A percentile compares a stretch with the other conserved stretches of the same genome.
These are phyloP conservation scores for Spilogale gracilis DNA, from an alignment of 2,113 vertebrate species.

Conservation along the genomic window DNA sequence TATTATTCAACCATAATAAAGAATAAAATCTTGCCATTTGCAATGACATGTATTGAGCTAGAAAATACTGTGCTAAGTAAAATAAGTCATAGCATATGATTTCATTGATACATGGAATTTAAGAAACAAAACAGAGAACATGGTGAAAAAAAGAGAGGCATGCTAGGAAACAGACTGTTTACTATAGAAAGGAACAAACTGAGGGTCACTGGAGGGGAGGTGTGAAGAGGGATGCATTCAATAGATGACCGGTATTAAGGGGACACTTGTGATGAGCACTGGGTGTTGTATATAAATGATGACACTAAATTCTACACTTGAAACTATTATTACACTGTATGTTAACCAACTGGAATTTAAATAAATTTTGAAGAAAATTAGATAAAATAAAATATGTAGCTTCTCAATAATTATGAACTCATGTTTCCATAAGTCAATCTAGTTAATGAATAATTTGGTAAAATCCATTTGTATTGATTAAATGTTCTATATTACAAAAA, in stretches of 20 bases:
- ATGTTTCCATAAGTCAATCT: not conserved
- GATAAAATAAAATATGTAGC: slow-evolving; percentile 34
- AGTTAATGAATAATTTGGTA: not conserved
- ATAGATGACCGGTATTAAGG: not conserved
- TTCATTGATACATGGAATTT: not conserved
- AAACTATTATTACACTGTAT: not conserved
- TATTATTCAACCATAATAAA: not conserved
- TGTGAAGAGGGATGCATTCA: not conserved
- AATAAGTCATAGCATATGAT: not conserved
- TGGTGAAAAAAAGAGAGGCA: not conserved
- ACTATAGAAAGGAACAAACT: not conserved
- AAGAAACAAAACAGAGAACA: not conserved
- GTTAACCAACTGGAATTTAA: not conserved
- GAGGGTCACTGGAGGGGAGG: too few species aligned
- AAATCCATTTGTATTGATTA: not conserved
- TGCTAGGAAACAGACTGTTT: not conserved
- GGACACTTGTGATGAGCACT: not conserved
- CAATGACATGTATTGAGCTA: not conserved
- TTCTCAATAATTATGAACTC: not conserved
- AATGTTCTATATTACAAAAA: slow-evolving; percentile 18
- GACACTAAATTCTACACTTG: not conserved
- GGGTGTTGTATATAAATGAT: not conserved
- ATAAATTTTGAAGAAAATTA: not conserved
- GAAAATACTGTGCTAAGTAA: not conserved
- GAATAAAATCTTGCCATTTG: not conserved